These are phyloP conservation scores for Pristionchus maxplancki DNA, from an alignment of 2,888 invertebrate species.

Conservation along the genomic window DNA sequence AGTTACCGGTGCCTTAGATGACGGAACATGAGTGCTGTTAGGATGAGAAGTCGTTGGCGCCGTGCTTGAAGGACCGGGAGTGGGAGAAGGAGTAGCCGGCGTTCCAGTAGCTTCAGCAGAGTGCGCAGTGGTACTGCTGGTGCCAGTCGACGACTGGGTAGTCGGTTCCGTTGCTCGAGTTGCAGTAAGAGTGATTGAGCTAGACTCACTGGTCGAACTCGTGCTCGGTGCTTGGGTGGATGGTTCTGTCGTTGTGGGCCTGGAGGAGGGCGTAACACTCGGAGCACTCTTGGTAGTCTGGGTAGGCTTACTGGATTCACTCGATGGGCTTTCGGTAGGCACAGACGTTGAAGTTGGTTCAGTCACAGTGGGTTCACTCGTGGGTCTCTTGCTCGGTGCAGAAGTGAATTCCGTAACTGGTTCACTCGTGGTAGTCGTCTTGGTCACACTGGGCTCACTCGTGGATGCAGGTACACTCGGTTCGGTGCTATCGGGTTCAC, in stretches of 20 bases:
- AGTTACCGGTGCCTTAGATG: background rate
- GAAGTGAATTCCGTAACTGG: background rate
- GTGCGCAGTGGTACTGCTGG: background rate
- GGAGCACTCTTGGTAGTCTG: background rate
- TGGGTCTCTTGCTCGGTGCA: background rate
- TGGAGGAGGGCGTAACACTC: background rate
- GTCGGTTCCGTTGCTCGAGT: background rate
- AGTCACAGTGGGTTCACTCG: conserved; percentile 2
- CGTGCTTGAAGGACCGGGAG: background rate
- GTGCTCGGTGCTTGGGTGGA: background rate
- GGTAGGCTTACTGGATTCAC: background rate
- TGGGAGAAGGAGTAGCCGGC: background rate
- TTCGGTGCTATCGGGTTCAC: background rate
- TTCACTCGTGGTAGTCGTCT: background rate
- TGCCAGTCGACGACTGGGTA: background rate
- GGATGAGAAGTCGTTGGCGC: no score
- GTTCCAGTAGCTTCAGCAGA: background rate
- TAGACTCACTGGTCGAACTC: background rate
- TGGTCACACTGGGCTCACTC: background rate
- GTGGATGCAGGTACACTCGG: background rate
- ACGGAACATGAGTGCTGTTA: no score
- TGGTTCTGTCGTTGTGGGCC: background rate
- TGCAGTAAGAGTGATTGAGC: background rate
- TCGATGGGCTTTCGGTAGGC: background rate
- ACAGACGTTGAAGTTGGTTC: background rate